These are phyloP conservation scores for Lutraria lutraria DNA, from an alignment of 2,888 invertebrate species.

Conservation along the genomic window DNA sequence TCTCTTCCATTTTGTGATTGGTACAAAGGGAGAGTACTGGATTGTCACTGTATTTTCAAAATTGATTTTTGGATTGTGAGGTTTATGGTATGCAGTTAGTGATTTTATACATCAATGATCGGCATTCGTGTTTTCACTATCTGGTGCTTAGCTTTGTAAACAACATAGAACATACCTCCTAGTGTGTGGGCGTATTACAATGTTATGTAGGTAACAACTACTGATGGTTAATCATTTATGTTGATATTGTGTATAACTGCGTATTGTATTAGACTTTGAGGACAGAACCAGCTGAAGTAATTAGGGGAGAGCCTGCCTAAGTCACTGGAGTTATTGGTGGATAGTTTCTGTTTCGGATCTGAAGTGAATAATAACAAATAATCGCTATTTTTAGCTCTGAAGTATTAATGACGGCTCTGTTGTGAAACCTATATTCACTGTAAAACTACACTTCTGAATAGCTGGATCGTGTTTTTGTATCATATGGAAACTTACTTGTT, in stretches of 20 bases:
- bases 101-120: not conserved
- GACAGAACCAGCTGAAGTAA: too few relatives aligned
- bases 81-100: not conserved
- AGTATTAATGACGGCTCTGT: not conserved
- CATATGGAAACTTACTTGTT: not conserved
- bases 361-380: not conserved
- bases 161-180: not conserved
- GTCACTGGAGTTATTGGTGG: not conserved
- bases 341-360: slow-evolving; percentile 9
- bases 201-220: not conserved
- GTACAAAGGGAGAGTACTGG: not conserved
- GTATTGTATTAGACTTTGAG: too few relatives aligned
- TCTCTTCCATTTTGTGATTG: not conserved
- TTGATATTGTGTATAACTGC: not conserved
- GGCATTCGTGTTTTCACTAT: not conserved
- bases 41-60: not conserved
- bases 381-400: slow-evolving; percentile 15
- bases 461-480: not conserved
- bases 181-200: not conserved
- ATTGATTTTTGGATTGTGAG: not conserved
- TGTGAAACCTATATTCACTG: slow-evolving; percentile 5
- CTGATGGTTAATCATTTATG: not conserved
- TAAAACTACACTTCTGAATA: not conserved
- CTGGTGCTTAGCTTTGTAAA: not conserved
- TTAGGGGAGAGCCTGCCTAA: too few relatives aligned